phyloP scores from a whole-genome alignment of 2,888 invertebrate species.

The Craniophora ligustri region DNA sequence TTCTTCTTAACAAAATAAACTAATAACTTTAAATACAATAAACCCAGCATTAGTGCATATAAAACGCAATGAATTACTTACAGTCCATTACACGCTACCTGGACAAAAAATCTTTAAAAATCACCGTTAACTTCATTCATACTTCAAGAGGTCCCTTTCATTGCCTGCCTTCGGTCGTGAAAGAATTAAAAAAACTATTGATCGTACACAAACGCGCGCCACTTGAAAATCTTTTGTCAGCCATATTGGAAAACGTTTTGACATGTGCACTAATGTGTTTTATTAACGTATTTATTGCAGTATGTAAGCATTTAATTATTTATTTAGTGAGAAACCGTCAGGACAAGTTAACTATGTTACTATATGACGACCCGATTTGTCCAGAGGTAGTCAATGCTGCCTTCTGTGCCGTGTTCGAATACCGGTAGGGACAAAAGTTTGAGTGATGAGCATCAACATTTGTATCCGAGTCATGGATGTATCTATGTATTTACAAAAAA shows the following conservation, averaged over 20 bases:
- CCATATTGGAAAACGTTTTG: constrained; percentile 84
- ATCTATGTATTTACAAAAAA: no score
- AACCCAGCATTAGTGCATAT: constrained; percentile 60
- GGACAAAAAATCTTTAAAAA: constrained; percentile 75
- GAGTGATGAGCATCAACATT: no score
- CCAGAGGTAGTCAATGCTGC: no score
- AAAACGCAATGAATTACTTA: constrained; percentile 73
- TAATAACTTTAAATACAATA: constrained; percentile 13
- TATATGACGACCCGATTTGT: no score
- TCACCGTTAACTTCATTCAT: constrained; percentile 84
- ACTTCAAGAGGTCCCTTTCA: constrained; percentile 85
- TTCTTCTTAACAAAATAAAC: neutral
- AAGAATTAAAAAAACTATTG: constrained; percentile 85
- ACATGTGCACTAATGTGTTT: constrained; percentile 72
- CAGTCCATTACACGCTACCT: constrained; percentile 80
- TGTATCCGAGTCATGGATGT: no score
- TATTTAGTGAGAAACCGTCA: no score
- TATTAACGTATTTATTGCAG: constrained; percentile 9
- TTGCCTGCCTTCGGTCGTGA: constrained; percentile 80
- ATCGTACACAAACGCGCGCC: constrained; percentile 81
- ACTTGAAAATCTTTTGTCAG: constrained; percentile 84
- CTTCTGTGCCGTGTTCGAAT: no score
- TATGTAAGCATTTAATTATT: no score
- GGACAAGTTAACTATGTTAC: no score
- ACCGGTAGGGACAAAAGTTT: no score